Evolutionary conservation across 2,797 vertebrate genomes (phyloP), one percentile per base, ranked within the genome.

Genomic region (Luscinia megarhynchos): DNA sequence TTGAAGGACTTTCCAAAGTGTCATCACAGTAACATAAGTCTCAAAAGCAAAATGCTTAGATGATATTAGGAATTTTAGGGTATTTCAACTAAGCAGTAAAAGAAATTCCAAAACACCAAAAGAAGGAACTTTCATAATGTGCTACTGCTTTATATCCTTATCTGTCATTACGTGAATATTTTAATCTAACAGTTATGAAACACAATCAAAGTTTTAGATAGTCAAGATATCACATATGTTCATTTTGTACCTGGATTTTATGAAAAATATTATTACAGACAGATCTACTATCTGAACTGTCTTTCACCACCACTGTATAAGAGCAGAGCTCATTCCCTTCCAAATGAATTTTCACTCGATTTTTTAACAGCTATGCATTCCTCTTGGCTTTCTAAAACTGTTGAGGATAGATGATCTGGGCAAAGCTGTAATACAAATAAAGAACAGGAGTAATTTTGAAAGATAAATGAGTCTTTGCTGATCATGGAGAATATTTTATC

Each of bases 101-200:
- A 90, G 36, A 89, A 67, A 83, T 78, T 83, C 64, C 29, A 55
- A 58, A 89, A 75, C 79, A 82, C 87, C 87, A 96, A 93, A 93
- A 68, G 45, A 80, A 77, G 46, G 43, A 85, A 13, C 1, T 94
- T 80, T 80, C 58, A 45, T 85, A 77, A 68, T 61, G 12, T 57
- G 48, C 32, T 76, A 36, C 24, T 63, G 9, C 24, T 78, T 95
- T 69, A 76, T 80, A 70, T 64, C 30, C 23, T 92, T 58, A 85
- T 67, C 72, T 93, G 22, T 61, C 21, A 89, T 63, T 62, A 20
- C 75, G 18, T 41, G 23, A 87, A 51, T 85, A 75, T 82, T 91
- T 77, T 89, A 87, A 85, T 84, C 54, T 80, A 74, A 67, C 43
- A 76, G 22, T 84, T 87, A 54, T 4, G 41, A 63, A 84, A 77